phyloP scores from a whole-genome alignment of 2,797 vertebrate species.

The Myiotriccus ornatus region DNA sequence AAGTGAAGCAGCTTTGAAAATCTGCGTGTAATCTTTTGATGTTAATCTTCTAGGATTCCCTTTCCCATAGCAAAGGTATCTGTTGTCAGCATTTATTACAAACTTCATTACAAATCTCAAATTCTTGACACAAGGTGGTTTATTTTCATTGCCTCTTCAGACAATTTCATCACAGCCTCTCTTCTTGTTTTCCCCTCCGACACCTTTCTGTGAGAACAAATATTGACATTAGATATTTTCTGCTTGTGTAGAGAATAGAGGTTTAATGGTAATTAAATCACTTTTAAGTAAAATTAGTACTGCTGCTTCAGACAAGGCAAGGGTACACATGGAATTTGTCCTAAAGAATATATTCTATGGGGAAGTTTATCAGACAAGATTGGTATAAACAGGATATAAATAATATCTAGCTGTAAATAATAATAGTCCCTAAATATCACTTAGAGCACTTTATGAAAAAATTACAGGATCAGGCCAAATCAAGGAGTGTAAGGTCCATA shows the following conservation, averaged over 20 bases:
- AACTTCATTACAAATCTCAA: conserved; percentile 4
- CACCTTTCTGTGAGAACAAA: background rate
- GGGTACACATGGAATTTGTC: background rate
- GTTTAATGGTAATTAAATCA: background rate
- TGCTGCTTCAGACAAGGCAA: background rate
- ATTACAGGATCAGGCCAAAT: background rate
- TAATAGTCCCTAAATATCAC: background rate
- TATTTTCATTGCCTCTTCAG: conserved; percentile 38
- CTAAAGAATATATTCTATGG: background rate
- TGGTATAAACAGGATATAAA: background rate
- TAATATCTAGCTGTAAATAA: background rate
- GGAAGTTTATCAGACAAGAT: background rate
- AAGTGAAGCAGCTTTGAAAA: background rate
- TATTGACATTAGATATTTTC: background rate
- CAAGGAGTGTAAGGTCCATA: background rate
- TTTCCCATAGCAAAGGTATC: background rate
- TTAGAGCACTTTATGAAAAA: background rate
- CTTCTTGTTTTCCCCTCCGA: background rate
- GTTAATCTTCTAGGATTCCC: background rate
- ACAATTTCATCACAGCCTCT: background rate
- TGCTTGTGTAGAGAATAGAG: background rate
- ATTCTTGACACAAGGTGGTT: background rate
- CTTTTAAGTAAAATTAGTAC: background rate
- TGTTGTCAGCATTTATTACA: background rate
- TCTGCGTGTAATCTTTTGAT: background rate